Evolutionary conservation across 2,797 vertebrate species (phyloP).

Genomic region (Siniperca scherzeri): DNA sequence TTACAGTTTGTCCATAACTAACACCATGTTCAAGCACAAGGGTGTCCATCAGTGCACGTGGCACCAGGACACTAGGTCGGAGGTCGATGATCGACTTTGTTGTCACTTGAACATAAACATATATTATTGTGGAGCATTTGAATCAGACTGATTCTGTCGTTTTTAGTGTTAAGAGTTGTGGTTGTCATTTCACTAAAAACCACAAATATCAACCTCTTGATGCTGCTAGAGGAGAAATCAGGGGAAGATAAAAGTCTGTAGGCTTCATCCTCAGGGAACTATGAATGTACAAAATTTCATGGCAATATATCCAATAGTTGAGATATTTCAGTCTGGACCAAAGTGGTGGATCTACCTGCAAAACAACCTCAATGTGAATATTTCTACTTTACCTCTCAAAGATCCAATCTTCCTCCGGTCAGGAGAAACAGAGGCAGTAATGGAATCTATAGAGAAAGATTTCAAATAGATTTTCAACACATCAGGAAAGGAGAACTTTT

Average conservation of each 20-base stretch:
- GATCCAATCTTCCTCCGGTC: slow-evolving; percentile 7
- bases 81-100: too few relatives aligned
- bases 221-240: background rate
- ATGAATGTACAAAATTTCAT: background rate
- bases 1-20: too few relatives aligned
- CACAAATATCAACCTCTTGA: background rate
- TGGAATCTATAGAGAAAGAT: slow-evolving; percentile 3
- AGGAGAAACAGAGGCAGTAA: background rate
- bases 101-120: too few relatives aligned
- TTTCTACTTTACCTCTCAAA: background rate
- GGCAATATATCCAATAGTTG: background rate
- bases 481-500: background rate
- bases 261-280: background rate
- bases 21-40: too few relatives aligned
- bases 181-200: background rate
- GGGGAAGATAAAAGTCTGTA: background rate
- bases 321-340: background rate
- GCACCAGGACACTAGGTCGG: too few relatives aligned
- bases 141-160: too few relatives aligned
- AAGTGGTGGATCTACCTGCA: background rate
- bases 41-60: too few relatives aligned
- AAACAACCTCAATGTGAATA: background rate
- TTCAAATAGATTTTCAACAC: slow-evolving; percentile 23
- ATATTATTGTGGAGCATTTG: too few relatives aligned
- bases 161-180: too few relatives aligned